Conservation (phyloP, 2,888 invertebrate species). For the Pseudanteris insignis region DNA sequence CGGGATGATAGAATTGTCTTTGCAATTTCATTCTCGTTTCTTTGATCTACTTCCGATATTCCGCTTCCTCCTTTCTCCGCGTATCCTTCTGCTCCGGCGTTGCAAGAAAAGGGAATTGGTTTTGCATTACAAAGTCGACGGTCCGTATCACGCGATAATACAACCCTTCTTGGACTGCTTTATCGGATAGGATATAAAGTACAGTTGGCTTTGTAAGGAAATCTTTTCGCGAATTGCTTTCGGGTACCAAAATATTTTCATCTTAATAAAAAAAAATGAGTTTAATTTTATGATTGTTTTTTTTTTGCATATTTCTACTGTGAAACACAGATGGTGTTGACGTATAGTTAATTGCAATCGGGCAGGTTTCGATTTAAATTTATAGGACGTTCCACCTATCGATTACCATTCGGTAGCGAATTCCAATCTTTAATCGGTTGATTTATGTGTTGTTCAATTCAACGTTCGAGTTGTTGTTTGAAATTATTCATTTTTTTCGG, state of each 20-base stretch:
- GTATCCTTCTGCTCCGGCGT: slow-evolving; percentile 8
- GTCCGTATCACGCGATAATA: slow-evolving; percentile 39
- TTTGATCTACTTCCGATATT: slow-evolving; percentile 32
- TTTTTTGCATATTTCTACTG: neutral
- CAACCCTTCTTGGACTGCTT: slow-evolving; percentile 35
- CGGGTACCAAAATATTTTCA: slow-evolving; percentile 9
- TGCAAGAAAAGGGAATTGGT: slow-evolving; percentile 33
- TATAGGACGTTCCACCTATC: slow-evolving; percentile 47
- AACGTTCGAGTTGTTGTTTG: slow-evolving; percentile 1
- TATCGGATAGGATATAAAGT: slow-evolving; percentile 40
- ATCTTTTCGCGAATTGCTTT: slow-evolving; percentile 29
- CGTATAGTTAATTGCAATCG: slow-evolving; percentile 31
- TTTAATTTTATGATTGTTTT: too few relatives aligned
- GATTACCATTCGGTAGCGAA: slow-evolving; percentile 59
- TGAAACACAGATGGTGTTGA: slow-evolving; percentile 39
- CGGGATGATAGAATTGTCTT: slow-evolving; percentile 33
- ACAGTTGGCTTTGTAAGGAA: slow-evolving; percentile 28
- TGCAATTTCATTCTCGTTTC: slow-evolving; percentile 34
- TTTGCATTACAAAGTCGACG: slow-evolving; percentile 44
- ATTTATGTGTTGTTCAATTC: slow-evolving; percentile 5
- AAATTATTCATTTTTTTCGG: too few relatives aligned
- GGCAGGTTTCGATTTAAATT: slow-evolving; percentile 46
- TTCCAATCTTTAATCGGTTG: slow-evolving; percentile 54
- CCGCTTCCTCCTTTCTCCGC: slow-evolving; percentile 12
- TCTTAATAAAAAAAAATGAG: too few relatives aligned